These are phyloP conservation scores for Callorhinus ursinus DNA, from an alignment of 2,113 vertebrate genomes.

Conservation along the genomic window DNA sequence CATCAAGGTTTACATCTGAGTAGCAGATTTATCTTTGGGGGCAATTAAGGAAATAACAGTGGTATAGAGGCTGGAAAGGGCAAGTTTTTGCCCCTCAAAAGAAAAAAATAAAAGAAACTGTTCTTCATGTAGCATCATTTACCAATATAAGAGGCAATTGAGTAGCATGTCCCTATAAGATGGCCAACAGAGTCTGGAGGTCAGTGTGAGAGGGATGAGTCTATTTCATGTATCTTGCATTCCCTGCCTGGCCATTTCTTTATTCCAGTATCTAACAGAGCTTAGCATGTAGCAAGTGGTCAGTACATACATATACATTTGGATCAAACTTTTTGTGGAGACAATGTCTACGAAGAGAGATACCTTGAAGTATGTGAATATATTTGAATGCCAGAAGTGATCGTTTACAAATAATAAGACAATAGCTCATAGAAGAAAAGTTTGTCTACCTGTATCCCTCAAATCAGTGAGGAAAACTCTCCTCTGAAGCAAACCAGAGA, in stretches of 20 bases:
- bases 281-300: neutral
- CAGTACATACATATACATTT: neutral
- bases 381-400: constrained; percentile 26
- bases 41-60: neutral
- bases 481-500: neutral
- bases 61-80: neutral
- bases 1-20: neutral
- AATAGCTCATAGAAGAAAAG: neutral
- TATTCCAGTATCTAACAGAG: neutral
- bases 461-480: constrained; percentile 31
- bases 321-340: neutral
- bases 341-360: neutral
- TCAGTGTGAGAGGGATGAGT: neutral
- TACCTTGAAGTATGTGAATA: neutral
- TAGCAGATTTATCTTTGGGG: constrained; percentile 14
- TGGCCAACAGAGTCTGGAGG: neutral
- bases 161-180: neutral
- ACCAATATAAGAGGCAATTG: neutral
- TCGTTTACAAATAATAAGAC: constrained; percentile 20
- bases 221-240: neutral
- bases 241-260: neutral
- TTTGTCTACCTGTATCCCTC: neutral
- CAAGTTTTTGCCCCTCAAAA: neutral
- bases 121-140: neutral
- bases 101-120: neutral